Conservation (phyloP, 2,888 invertebrate genomes). For the Carcina quercana region DNA sequence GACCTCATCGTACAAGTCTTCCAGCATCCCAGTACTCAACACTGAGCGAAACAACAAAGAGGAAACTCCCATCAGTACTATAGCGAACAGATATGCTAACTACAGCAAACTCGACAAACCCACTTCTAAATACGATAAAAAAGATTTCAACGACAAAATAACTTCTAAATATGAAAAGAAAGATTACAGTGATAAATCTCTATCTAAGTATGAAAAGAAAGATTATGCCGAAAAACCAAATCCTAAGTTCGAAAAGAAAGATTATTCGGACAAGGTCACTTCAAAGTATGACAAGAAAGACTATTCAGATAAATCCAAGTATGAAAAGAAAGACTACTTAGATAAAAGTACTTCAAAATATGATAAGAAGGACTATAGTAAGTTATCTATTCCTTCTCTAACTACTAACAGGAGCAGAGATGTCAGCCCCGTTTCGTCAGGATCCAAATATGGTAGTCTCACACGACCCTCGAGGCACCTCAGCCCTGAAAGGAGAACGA, state of each 20-base stretch:
- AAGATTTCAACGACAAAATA: conserved; percentile 19
- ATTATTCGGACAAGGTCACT: conserved; percentile 11
- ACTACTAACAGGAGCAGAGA: conserved; percentile 65
- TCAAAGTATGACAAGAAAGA: conserved; percentile 22
- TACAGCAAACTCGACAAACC: conserved; percentile 31
- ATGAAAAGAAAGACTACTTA: conserved; percentile 65
- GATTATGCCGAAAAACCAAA: conserved; percentile 41
- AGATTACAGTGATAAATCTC: conserved; percentile 19
- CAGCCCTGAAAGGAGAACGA: conserved; percentile 64
- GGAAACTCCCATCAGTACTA: conserved; percentile 55
- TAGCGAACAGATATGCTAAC: conserved; percentile 56
- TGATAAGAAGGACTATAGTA: conserved; percentile 54
- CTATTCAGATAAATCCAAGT: conserved; percentile 34
- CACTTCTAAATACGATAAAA: conserved; percentile 18
- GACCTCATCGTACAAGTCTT: conserved; percentile 59
- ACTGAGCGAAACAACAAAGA: conserved; percentile 52
- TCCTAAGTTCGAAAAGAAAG: conserved; percentile 18
- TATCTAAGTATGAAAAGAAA: conserved; percentile 33
- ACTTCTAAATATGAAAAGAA: conserved; percentile 24
- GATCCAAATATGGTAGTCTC: conserved; percentile 50
- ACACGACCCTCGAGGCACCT: conserved; percentile 59
- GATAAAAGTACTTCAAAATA: conserved; percentile 27
- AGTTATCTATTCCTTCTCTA: conserved; percentile 40
- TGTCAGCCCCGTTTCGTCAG: conserved; percentile 67
- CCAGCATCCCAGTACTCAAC: conserved; percentile 58